Evolutionary conservation across 92 coral and sea anemone genomes (phyloP).

Genomic region (Paramuricea clavata): DNA sequence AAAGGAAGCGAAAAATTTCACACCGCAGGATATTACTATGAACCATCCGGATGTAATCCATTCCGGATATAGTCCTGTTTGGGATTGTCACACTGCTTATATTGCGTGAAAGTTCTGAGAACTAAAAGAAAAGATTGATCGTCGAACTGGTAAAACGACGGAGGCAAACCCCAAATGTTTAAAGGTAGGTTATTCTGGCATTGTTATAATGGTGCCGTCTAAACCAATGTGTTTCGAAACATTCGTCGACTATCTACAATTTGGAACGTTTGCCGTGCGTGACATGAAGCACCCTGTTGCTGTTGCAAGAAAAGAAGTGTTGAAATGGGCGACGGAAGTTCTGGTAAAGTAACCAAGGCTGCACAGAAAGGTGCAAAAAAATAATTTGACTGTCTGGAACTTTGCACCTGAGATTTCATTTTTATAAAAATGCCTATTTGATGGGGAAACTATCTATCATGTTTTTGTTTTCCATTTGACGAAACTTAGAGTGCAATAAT

Average conservation of each 20-base stretch:
- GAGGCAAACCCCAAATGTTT: constrained; percentile 77
- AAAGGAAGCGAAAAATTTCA: constrained; percentile 62
- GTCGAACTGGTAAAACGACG: too few relatives aligned
- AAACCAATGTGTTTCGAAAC: constrained; percentile 91
- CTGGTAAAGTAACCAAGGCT: too few relatives aligned
- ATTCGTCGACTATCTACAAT: constrained; percentile 73
- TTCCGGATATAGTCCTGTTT: constrained; percentile 91
- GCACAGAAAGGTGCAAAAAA: constrained; percentile 78
- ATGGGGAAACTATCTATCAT: constrained; percentile 28
- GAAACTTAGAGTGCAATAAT: constrained; percentile 31
- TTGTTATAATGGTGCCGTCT: constrained; percentile 65
- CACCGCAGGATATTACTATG: constrained; percentile 79
- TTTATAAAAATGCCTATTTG: constrained; percentile 12
- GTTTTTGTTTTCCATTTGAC: constrained; percentile 8
- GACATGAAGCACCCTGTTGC: constrained; percentile 98
- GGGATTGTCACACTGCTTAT: too few relatives aligned
- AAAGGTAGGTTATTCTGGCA: constrained; percentile 91
- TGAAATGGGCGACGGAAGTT: constrained; percentile 54
- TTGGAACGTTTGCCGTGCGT: constrained; percentile 96
- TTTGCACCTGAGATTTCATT: constrained; percentile 6
- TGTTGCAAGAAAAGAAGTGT: constrained; percentile 82
- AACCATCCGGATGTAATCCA: constrained; percentile 96
- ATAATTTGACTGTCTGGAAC: constrained; percentile 30
- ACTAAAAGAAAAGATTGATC: too few relatives aligned
- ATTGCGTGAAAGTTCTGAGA: too few relatives aligned